These are phyloP conservation scores for Polydrusus cervinus DNA, from an alignment of 2,888 invertebrate species.

Conservation along the genomic window DNA sequence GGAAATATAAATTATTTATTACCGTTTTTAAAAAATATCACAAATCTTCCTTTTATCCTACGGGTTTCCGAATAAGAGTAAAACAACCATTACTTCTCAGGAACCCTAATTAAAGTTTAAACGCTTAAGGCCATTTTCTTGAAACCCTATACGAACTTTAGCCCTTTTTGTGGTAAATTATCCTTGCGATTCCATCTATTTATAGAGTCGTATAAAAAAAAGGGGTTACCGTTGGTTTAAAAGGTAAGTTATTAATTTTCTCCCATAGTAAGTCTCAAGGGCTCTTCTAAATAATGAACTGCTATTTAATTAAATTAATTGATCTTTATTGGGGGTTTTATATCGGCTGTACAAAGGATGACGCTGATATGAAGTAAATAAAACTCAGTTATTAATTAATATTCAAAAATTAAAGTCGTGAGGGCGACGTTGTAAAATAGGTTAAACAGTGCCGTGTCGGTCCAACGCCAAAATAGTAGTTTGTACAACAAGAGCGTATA, in stretches of 20 bases:
- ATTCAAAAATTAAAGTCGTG: background rate
- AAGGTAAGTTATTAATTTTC: constrained; percentile 5
- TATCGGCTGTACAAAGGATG: background rate
- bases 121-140: background rate
- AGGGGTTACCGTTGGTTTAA: constrained; percentile 8
- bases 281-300: background rate
- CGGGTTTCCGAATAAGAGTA: too few relatives aligned
- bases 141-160: background rate
- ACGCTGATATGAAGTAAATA: background rate
- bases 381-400: background rate
- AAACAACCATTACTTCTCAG: background rate
- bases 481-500: too few relatives aligned
- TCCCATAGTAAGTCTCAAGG: background rate
- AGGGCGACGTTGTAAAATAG: too few relatives aligned
- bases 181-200: background rate
- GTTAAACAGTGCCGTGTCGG: too few relatives aligned
- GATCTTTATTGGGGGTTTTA: background rate
- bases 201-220: background rate
- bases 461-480: too few relatives aligned
- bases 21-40: too few relatives aligned
- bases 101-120: background rate
- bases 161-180: constrained; percentile 1
- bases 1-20: too few relatives aligned
- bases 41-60: too few relatives aligned
- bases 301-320: constrained; percentile 12